Evolutionary conservation across 1,140 invertebrate genomes (phyloP).

Genomic region (Galendromus occidentalis): DNA sequence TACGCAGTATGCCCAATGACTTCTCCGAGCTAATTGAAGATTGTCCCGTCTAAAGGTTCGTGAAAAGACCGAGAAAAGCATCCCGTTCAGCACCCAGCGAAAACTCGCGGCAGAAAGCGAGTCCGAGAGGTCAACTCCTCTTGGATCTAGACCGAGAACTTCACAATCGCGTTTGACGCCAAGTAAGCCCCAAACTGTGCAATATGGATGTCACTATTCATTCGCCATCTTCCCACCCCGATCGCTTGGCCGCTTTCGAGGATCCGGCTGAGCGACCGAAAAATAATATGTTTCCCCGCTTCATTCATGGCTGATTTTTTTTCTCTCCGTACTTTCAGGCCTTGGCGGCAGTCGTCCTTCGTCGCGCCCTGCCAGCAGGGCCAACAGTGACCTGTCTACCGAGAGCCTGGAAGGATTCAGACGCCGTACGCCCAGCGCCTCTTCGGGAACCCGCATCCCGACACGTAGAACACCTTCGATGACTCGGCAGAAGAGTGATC

Average conservation of each 20-base stretch:
- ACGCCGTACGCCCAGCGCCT: conserved; percentile 10
- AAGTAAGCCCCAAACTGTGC: background rate
- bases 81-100: background rate
- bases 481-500: conserved; percentile 5
- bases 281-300: too few species aligned
- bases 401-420: conserved; percentile 34
- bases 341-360: conserved; percentile 37
- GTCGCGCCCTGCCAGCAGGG: conserved; percentile 64
- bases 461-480: conserved; percentile 8
- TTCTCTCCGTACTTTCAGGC: background rate
- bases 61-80: conserved; percentile 9
- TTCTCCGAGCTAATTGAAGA: background rate
- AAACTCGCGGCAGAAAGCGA: background rate
- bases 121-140: background rate
- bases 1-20: too few species aligned
- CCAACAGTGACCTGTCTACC: conserved; percentile 72
- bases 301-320: too few species aligned
- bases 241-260: background rate
- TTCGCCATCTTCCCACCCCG: too few species aligned
- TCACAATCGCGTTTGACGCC: background rate
- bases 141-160: conserved; percentile 6
- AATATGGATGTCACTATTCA: background rate
- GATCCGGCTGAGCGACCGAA: too few species aligned
- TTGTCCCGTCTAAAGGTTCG: background rate
- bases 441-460: conserved; percentile 8